A percentile compares a stretch with the other conserved stretches of the same genome.
These are phyloP conservation scores for Thumatha senex DNA, from an alignment of 2,888 invertebrate species.

Conservation along the genomic window DNA sequence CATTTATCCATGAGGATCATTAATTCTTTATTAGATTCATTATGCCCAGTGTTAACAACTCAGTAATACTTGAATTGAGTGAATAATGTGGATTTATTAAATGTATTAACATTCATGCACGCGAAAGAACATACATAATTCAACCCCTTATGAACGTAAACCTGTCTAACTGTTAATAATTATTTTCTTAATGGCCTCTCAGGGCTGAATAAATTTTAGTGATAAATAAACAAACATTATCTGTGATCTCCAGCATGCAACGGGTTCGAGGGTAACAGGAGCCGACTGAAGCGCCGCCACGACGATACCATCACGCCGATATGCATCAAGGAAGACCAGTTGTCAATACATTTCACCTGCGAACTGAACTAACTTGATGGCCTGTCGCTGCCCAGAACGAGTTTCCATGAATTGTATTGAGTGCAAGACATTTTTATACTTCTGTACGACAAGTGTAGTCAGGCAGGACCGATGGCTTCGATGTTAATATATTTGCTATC, in stretches of 20 bases:
- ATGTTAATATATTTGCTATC: constrained; percentile 64
- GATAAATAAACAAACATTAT: constrained; percentile 80
- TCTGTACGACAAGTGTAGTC: constrained; percentile 63
- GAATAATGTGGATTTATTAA: constrained; percentile 47
- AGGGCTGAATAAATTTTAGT: constrained; percentile 76
- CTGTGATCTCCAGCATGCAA: constrained; percentile 75
- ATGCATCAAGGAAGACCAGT: constrained; percentile 82
- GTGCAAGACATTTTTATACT: constrained; percentile 75
- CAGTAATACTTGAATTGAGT: not conserved
- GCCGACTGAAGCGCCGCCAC: constrained; percentile 78
- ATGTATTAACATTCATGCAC: constrained; percentile 61
- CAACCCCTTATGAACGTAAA: constrained; percentile 67
- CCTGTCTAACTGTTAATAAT: constrained; percentile 71
- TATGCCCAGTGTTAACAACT: constrained; percentile 26
- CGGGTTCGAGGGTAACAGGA: constrained; percentile 68
- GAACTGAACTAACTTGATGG: constrained; percentile 67
- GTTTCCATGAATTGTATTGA: constrained; percentile 77
- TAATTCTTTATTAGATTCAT: constrained; percentile 44
- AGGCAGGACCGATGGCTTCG: constrained; percentile 49
- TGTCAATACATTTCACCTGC: constrained; percentile 83
- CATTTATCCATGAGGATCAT: constrained; percentile 53
- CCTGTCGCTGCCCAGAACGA: constrained; percentile 66
- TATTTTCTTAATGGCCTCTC: constrained; percentile 72
- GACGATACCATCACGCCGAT: constrained; percentile 80
- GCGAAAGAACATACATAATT: constrained; percentile 60